Base-by-base conservation (phyloP, 2,888 invertebrate species). In the Magallana nippona region DNA sequence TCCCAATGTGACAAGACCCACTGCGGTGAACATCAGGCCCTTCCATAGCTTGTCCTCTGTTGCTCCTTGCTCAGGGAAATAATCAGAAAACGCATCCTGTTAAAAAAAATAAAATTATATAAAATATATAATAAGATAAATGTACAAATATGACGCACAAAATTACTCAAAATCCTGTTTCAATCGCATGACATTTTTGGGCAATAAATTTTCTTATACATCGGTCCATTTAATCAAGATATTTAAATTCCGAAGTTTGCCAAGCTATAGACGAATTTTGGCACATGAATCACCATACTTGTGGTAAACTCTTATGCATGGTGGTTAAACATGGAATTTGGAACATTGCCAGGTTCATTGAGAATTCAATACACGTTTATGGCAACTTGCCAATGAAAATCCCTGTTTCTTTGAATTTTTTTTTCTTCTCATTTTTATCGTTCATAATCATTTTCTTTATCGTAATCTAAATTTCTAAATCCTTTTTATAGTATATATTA, bases 1-100 rank as follows among this genome's bases (percentile, higher is more conserved):
- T n/a, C 93, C 93, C 63, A 93, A 85, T n/a, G 93, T 92, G 55
- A 93, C 93, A 11, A 93, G 89, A 55, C 93, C 93, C n/a, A 93
- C 89, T 55, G 92, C 92, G 77, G 93, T 93, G 84, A 90, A 92
- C 19, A 93, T 87, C 10, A 93, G 90, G 55, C 93, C 93, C 83
- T 91, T 92, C 93, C 93, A 93, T 56, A 93, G 87, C 83, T 91
- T 92, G 80, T 92, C 92, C 83, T 93, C 93, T 22, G 91, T 87
- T 63, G 89, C 90, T 78, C 90, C 91, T 83, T 93, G 90, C 83
- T 93, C 93, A 11, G 92, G 92, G 87, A 93, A 93, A 87, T 90
- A 93, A 82, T 91, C 91, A 10, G 90, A 91, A 89, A 93, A 93
- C 32, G 91, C 92, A 83, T 92, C 92, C 93, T 93, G 87, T 80